phyloP scores from a whole-genome alignment of 2,888 invertebrate genomes.

The Antheraea assamensis region DNA sequence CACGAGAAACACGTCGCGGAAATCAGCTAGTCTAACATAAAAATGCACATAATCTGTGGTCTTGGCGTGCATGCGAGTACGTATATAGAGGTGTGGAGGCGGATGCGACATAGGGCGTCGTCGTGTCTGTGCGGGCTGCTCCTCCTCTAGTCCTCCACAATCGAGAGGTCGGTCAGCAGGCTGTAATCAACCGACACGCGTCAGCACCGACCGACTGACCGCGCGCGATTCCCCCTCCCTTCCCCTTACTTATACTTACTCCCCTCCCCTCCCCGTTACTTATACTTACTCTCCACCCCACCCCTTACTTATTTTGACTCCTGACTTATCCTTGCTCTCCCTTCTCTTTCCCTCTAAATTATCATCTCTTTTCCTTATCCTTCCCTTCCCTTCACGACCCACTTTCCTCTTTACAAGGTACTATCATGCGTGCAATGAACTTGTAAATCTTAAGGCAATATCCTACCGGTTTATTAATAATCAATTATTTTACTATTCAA shows the following conservation, averaged over 20 bases:
- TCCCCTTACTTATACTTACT: neutral
- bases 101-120: neutral
- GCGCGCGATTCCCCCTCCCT: conserved; percentile 25
- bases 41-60: neutral
- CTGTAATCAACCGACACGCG: conserved; percentile 69
- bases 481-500: neutral
- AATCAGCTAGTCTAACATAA: neutral
- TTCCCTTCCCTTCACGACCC: neutral
- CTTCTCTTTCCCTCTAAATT: neutral
- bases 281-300: no score
- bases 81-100: neutral
- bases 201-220: conserved; percentile 41
- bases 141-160: conserved; percentile 73
- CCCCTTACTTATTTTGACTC: neutral
- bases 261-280: neutral
- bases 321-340: neutral
- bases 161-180: conserved; percentile 78
- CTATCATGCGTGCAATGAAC: neutral
- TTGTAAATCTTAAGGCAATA: neutral
- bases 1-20: no score
- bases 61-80: no score
- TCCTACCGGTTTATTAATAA: neutral
- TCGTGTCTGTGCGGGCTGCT: conserved; percentile 22
- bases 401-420: no score
- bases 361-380: no score